Evolutionary conservation across 1,140 invertebrate species (phyloP).

Genomic region (Drosophila funebris): DNA sequence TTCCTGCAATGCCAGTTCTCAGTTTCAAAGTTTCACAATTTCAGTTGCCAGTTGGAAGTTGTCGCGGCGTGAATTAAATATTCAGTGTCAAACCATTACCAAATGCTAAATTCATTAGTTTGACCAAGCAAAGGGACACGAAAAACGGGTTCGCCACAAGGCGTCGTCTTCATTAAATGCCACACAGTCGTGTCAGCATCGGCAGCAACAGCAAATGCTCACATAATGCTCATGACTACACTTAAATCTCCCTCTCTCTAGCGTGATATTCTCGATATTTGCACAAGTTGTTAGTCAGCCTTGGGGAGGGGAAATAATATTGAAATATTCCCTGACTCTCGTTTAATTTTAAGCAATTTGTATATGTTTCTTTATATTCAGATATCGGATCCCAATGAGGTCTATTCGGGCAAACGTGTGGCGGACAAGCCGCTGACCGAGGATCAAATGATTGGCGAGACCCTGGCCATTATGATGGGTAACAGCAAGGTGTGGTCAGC

Average conservation of each 20-base stretch:
- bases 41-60: background rate
- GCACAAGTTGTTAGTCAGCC: constrained; percentile 60
- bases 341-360: background rate
- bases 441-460: constrained; percentile 97
- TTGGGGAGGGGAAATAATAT: constrained; percentile 11
- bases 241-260: constrained; percentile 7
- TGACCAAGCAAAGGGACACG: too few relatives aligned
- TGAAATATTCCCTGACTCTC: background rate
- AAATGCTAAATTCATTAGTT: constrained; percentile 83
- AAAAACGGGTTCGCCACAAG: constrained; percentile 80
- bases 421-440: constrained; percentile 94
- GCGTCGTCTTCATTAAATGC: constrained; percentile 74
- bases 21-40: constrained; percentile 19
- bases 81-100: constrained; percentile 83
- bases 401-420: constrained; percentile 95
- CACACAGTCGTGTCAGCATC: constrained; percentile 20
- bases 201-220: constrained; percentile 24
- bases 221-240: too few relatives aligned
- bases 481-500: constrained; percentile 96
- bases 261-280: constrained; percentile 43
- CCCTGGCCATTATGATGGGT: constrained; percentile 94
- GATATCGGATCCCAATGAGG: constrained; percentile 96
- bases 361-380: constrained; percentile 84
- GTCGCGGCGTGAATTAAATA: constrained; percentile 71
- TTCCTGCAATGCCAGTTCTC: constrained; percentile 78